Evolutionary conservation across 92 coral and sea anemone species (phyloP), one percentile per base, ranked within the genome.

Genomic region (Epizoanthus fatuus): DNA sequence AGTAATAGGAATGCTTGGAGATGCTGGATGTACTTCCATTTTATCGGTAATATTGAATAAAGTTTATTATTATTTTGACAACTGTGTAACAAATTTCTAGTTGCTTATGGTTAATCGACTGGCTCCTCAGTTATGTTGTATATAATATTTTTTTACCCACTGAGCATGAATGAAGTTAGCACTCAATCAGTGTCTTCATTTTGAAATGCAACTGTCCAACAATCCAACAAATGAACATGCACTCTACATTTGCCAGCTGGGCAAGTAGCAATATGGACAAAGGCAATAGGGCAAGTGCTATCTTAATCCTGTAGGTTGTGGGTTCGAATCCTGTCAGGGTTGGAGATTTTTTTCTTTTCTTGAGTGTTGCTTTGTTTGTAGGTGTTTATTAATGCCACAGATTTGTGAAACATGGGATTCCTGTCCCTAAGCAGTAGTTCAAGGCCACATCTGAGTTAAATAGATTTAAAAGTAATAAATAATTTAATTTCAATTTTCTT

Each of bases 21-120:
- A 84, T 8, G 77, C 77, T 72, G 88, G 88, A 40, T 72, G 88
- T 67, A 84, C 88, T 14, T 84, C 67, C 19, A 72, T 72, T 59
- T 72, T 74, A 84, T 72, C 81, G 45, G 81, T 84, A 73, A 84
- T 45, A 37, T 44, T 53, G 12, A 65, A 14, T 22, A 54, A 37
- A 32, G 29, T 52, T 68, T 22, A 59, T 22, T 22, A 16, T 5
- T 40, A 14, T 14, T 47, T 14, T 13, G 5, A 32, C 14, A 16
- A 51, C 66, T 47, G 53, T 40, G 44, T 5, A 40, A 40, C 44
- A 40, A 40, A 40, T 40, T 5, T 40, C 44, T 3, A 40, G 44
- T 40, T 40, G 5, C 44, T 40, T 40, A 40, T 40, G 44, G 44
- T 40, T 40, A 40, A 40, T 40, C 44, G 5, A 40, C 44, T 40